phyloP scores from a whole-genome alignment of 2,888 invertebrate genomes.

The Melieria picta region DNA sequence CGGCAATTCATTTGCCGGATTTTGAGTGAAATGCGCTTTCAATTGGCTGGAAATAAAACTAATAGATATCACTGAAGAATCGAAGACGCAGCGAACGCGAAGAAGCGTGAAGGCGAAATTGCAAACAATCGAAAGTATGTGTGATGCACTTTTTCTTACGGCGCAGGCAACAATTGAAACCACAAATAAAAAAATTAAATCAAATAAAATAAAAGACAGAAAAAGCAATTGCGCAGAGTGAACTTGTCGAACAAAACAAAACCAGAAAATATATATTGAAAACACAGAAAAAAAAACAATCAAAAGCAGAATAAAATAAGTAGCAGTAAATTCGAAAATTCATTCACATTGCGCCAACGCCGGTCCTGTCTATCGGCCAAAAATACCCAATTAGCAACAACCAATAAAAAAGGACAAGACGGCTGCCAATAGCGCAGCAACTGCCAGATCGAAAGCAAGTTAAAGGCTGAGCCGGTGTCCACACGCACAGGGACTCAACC shows the following conservation, averaged over 20 bases:
- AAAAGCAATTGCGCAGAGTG: too few species aligned
- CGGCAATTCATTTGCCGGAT: neutral
- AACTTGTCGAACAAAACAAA: neutral
- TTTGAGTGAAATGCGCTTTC: neutral
- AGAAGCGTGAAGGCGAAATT: neutral
- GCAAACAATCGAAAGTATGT: neutral
- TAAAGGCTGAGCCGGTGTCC: too few species aligned
- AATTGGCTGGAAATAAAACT: neutral
- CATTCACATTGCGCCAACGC: too few species aligned
- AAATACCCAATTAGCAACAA: too few species aligned
- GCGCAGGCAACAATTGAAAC: neutral
- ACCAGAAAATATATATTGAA: neutral
- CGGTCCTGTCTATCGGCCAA: too few species aligned
- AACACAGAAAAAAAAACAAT: neutral
- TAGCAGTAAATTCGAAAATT: too few species aligned
- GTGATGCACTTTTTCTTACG: neutral
- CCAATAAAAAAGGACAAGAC: too few species aligned
- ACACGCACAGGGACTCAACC: too few species aligned
- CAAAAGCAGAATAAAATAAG: too few species aligned
- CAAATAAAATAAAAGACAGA: neutral
- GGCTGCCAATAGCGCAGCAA: too few species aligned
- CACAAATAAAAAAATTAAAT: constrained; percentile 10
- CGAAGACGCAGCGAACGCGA: neutral
- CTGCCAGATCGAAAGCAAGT: too few species aligned
- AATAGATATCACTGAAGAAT: neutral